Base-by-base conservation (phyloP, 2,888 invertebrate genomes). In the Volucella zonaria region DNA sequence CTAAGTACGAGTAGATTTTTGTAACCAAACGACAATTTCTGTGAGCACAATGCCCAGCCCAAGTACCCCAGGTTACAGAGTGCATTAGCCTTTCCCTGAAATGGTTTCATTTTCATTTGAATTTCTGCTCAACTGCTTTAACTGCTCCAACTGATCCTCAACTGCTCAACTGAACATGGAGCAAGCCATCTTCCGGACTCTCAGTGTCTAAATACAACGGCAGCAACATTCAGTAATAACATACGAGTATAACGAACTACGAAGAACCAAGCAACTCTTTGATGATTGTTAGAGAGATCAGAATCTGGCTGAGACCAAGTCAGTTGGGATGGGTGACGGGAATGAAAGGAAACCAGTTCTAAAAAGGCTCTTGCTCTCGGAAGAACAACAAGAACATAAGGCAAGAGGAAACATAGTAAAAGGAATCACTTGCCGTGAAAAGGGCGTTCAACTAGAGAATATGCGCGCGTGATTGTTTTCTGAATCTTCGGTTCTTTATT, bases 401-500 rank as follows among this genome's bases (percentile, higher is more conserved):
- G 18, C 51, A 66, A 75, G 86, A 87, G 87, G 82, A 82, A 80
- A 75, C 85, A 52, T 61, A 52, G 52, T 86, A 75, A 76, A 86
- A 86, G 88, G 90, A 91, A 91, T 90, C 90, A 91, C 89, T 90
- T 91, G 91, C 90, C 91, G 90, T 91, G 90, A 90, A 91, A 91
- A 91, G 91, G 91, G 90, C 91, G 89, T 91, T 91, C 91, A 91
- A 91, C 91, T 89, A 88, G 86, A 76, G 71, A 71, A 75, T 82
- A 62, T 83, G 87, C 87, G 88, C 82, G 76, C 76, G 87, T 76
- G 79, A 86, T 75, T 77, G 76, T 75, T 77, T 62, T 76, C 52
- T 58, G 45, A 2, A 23, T 4, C 23, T 23, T 23, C 23, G 23
- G 23, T 62, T 76, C 52, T 51, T 52, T 58, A 68, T 62, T 51